Conservation (phyloP, 1,140 invertebrate species). For the Drosophila kikkawai region DNA sequence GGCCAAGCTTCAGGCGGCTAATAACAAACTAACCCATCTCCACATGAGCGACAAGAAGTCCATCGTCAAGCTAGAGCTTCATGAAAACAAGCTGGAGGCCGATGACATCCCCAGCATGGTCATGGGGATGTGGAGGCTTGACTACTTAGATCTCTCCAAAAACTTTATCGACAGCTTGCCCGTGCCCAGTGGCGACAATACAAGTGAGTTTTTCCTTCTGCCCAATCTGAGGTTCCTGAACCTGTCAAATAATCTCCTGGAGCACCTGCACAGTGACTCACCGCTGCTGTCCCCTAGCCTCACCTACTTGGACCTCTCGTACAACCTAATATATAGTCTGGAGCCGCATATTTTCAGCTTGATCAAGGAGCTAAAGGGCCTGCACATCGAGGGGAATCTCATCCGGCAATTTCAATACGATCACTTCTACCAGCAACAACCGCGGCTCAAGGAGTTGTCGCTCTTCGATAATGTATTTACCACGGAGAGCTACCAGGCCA, state of each 20-base stretch:
- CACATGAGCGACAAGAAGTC: conserved; percentile 45
- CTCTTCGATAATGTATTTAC: conserved; percentile 10
- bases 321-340: conserved; percentile 7
- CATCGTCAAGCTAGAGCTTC: conserved; percentile 64
- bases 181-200: not conserved
- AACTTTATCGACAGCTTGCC: conserved; percentile 53
- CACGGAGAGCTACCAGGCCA: conserved; percentile 1
- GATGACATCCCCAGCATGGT: conserved; percentile 33
- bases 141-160: conserved; percentile 62
- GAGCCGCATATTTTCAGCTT: conserved; percentile 9
- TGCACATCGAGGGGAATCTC: conserved; percentile 10
- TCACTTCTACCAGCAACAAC: conserved; percentile 12
- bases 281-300: conserved; percentile 11
- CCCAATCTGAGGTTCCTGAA: conserved; percentile 21
- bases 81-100: conserved; percentile 48
- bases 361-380: conserved; percentile 8
- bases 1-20: conserved; percentile 54
- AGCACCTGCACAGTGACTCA: conserved; percentile 7
- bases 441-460: conserved; percentile 2
- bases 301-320: conserved; percentile 10
- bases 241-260: conserved; percentile 7
- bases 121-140: conserved; percentile 68
- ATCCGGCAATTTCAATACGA: conserved; percentile 7
- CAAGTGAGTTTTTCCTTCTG: conserved; percentile 12
- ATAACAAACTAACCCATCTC: conserved; percentile 53